phyloP scores from a whole-genome alignment of 2,113 vertebrate species.

The Cygnus buccinator region DNA sequence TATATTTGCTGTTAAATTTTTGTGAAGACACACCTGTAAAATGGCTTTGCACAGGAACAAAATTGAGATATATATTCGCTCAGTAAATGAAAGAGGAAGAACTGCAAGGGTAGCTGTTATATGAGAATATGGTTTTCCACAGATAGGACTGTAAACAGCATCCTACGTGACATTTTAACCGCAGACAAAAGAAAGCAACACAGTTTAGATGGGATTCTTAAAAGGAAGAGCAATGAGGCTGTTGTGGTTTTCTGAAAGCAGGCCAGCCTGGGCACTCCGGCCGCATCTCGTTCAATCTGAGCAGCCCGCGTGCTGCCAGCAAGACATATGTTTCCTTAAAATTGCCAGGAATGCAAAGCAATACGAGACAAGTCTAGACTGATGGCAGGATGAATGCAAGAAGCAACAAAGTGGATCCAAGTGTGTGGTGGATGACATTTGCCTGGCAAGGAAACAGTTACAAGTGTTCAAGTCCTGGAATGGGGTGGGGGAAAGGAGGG shows the following conservation, averaged over 20 bases:
- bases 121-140: neutral
- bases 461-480: neutral
- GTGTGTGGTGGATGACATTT: neutral
- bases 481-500: neutral
- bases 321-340: neutral
- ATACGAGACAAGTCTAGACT: conserved; percentile 33
- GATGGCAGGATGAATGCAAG: neutral
- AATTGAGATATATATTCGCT: neutral
- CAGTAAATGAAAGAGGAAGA: neutral
- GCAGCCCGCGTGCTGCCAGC: neutral
- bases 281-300: neutral
- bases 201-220: neutral
- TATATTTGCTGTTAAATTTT: neutral
- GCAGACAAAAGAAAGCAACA: neutral
- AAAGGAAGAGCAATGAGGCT: neutral
- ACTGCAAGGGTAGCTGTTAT: neutral
- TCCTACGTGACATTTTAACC: neutral
- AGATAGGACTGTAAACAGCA: neutral
- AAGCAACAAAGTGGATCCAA: neutral
- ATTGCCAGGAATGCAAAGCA: conserved; percentile 17
- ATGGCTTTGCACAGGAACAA: neutral
- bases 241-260: neutral
- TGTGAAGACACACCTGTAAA: neutral
- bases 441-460: neutral
- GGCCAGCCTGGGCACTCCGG: neutral